Conservation (phyloP, 2,797 vertebrate species). For the Pangasius macronema region DNA sequence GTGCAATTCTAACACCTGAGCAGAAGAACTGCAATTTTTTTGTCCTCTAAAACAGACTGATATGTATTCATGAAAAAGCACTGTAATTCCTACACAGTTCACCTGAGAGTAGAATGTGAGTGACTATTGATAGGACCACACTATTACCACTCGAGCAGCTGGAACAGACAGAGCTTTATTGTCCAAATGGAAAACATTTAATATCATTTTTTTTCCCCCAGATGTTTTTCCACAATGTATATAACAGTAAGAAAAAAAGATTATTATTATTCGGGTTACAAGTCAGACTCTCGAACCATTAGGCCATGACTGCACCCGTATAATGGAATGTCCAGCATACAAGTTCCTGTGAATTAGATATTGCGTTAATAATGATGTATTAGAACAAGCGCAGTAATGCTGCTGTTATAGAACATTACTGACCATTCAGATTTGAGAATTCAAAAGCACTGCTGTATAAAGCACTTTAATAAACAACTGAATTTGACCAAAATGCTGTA, state of each 20-base stretch:
- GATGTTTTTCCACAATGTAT: not conserved
- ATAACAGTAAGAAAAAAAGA: not conserved
- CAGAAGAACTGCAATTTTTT: not conserved
- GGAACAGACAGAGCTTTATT: conserved; percentile 9
- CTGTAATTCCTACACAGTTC: conserved; percentile 18
- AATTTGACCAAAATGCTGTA: not conserved
- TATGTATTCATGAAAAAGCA: not conserved
- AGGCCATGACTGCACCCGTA: too few relatives aligned
- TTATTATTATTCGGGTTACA: not conserved
- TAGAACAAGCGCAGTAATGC: not conserved
- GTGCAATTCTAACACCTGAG: not conserved
- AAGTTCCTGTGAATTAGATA: not conserved
- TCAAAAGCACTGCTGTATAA: not conserved
- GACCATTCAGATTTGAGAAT: not conserved
- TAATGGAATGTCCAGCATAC: not conserved
- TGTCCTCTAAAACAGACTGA: not conserved
- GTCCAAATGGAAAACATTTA: not conserved
- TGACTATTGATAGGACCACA: not conserved
- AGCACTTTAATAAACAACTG: not conserved
- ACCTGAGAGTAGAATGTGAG: not conserved
- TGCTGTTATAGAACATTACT: not conserved
- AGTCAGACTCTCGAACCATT: too few relatives aligned
- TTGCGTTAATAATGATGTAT: not conserved
- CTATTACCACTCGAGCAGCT: conserved; percentile 11
- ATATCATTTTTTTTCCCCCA: not conserved